phyloP scores from a whole-genome alignment of 1,140 invertebrate species.

The Caligus rogercresseyi region DNA sequence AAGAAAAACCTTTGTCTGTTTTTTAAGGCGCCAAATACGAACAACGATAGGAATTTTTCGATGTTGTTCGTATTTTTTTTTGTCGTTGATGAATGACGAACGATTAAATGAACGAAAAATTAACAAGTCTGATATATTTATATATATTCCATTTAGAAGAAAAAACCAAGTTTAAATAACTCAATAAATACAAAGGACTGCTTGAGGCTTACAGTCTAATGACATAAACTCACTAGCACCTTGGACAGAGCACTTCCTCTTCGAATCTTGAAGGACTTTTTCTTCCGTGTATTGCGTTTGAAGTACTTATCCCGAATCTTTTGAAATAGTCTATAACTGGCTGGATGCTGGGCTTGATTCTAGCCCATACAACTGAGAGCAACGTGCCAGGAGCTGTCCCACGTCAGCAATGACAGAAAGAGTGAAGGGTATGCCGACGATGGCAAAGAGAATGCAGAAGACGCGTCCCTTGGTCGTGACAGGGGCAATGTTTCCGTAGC shows the following conservation, averaged over 20 bases:
- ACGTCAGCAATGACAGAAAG: constrained; percentile 80
- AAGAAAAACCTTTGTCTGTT: no score
- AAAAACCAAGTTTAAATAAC: no score
- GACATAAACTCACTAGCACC: not conserved
- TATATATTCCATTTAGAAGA: no score
- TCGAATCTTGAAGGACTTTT: not conserved
- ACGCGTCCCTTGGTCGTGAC: constrained; percentile 60
- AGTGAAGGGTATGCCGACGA: constrained; percentile 78
- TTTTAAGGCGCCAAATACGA: no score
- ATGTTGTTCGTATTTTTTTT: no score
- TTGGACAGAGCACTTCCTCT: not conserved
- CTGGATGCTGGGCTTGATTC: not conserved
- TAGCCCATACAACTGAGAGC: constrained; percentile 2
- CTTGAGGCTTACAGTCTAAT: no score
- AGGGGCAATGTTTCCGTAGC: constrained; percentile 87
- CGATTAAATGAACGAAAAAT: no score
- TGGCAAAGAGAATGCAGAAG: constrained; percentile 79
- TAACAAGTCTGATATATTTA: no score
- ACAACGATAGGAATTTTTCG: no score
- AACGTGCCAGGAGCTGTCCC: constrained; percentile 61
- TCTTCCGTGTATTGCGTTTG: not conserved
- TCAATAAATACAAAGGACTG: no score
- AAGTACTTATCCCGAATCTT: not conserved
- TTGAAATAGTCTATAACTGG: not conserved
- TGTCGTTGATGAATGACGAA: no score